Evolutionary conservation across 2,113 vertebrate species (phyloP).

Genomic region (Pitta sordida): DNA sequence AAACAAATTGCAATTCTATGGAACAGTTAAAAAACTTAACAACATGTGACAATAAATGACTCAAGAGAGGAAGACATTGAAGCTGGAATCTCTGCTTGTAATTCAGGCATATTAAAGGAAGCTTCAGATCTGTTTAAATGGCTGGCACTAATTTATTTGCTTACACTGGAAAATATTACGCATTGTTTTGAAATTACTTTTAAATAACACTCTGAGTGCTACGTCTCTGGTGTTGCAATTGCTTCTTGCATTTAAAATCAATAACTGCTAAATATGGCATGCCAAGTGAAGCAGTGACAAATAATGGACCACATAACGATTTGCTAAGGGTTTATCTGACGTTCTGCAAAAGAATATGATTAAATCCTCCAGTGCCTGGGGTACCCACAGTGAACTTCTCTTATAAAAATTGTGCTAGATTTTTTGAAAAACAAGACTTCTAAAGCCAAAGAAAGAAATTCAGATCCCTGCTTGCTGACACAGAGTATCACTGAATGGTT

Average conservation of each 20-base stretch:
- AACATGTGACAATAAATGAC: neutral
- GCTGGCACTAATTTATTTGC: neutral
- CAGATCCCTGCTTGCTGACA: neutral
- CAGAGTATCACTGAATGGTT: neutral
- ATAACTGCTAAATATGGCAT: slow-evolving; percentile 7
- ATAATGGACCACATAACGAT: neutral
- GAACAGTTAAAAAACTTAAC: neutral
- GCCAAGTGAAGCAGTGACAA: neutral
- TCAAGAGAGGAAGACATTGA: neutral
- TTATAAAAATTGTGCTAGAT: neutral
- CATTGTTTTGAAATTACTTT: neutral
- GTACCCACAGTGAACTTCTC: neutral
- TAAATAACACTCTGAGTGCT: neutral
- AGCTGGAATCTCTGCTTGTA: neutral
- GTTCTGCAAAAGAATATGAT: neutral
- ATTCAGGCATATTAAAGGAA: neutral
- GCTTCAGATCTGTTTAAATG: neutral
- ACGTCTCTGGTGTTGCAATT: neutral
- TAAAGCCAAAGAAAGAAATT: neutral
- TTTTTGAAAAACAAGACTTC: neutral
- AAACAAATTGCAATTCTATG: neutral
- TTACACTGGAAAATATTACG: neutral
- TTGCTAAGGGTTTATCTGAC: neutral
- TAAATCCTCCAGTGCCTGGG: neutral
- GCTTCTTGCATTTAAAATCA: neutral